Evolutionary conservation across 2,888 invertebrate genomes (phyloP).

Genomic region (Pterobdella sp.): DNA sequence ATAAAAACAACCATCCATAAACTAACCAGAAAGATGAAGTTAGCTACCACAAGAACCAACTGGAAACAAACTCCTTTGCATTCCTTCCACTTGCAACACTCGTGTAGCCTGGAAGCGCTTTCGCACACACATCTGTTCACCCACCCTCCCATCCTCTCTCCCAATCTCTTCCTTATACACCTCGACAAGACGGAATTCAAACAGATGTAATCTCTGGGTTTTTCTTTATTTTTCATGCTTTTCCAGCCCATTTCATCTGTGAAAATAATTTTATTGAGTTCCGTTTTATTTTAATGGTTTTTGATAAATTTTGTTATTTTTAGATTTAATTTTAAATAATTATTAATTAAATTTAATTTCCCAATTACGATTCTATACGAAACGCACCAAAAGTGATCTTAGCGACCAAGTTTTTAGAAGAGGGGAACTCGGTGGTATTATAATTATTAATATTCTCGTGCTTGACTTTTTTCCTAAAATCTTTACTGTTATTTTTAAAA

Average conservation of each 20-base stretch:
- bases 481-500: no score
- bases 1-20: background rate
- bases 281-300: background rate
- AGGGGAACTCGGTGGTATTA: no score
- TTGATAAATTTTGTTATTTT: background rate
- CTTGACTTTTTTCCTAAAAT: no score
- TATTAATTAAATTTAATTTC: no score
- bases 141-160: background rate
- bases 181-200: background rate
- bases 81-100: slow-evolving; percentile 17
- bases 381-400: no score
- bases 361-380: no score
- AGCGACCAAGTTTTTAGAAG: no score
- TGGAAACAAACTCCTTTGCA: slow-evolving; percentile 24
- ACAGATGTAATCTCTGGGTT: background rate
- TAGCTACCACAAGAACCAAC: slow-evolving; percentile 24
- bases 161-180: background rate
- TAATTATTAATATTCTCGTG: no score
- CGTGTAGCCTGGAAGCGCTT: background rate
- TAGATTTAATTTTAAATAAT: background rate
- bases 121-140: background rate
- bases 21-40: slow-evolving; percentile 29
- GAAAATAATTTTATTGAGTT: background rate
- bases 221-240: background rate
- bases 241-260: background rate